These are phyloP conservation scores for Grapholita molesta DNA, from an alignment of 1,140 invertebrate genomes.

Conservation along the genomic window DNA sequence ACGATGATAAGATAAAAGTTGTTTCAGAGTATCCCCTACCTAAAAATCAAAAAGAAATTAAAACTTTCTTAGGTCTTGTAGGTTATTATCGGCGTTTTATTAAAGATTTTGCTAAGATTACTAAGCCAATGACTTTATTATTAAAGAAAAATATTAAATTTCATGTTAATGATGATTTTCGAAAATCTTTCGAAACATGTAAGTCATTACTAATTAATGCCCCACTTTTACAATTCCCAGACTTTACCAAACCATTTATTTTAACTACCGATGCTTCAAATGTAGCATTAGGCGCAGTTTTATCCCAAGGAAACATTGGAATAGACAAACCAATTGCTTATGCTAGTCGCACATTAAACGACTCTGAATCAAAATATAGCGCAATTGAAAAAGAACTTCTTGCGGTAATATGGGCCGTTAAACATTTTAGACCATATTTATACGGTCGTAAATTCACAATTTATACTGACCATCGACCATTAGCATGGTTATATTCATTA, in stretches of 20 bases:
- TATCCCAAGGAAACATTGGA: neutral
- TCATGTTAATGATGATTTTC: neutral
- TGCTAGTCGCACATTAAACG: neutral
- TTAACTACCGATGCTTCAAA: slow-evolving; percentile 17
- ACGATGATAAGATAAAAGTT: slow-evolving; percentile 36
- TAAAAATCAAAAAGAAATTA: slow-evolving; percentile 39
- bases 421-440: slow-evolving; percentile 24
- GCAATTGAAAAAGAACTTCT: slow-evolving; percentile 16
- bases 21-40: slow-evolving; percentile 34
- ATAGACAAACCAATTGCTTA: slow-evolving; percentile 3
- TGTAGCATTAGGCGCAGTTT: slow-evolving; percentile 18
- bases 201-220: neutral
- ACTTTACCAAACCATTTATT: slow-evolving; percentile 10
- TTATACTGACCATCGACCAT: slow-evolving; percentile 11
- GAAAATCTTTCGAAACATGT: neutral
- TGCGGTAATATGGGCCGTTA: slow-evolving; percentile 19
- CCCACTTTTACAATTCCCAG: slow-evolving; percentile 10
- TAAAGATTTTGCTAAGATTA: slow-evolving; percentile 34
- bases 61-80: slow-evolving; percentile 37
- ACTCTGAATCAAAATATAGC: neutral
- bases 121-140: slow-evolving; percentile 39
- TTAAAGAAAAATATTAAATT: slow-evolving; percentile 36
- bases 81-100: slow-evolving; percentile 43
- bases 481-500: slow-evolving; percentile 51
- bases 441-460: neutral